Base-by-base conservation (phyloP, 2,113 vertebrate species). In the Donacobius atricapilla region DNA sequence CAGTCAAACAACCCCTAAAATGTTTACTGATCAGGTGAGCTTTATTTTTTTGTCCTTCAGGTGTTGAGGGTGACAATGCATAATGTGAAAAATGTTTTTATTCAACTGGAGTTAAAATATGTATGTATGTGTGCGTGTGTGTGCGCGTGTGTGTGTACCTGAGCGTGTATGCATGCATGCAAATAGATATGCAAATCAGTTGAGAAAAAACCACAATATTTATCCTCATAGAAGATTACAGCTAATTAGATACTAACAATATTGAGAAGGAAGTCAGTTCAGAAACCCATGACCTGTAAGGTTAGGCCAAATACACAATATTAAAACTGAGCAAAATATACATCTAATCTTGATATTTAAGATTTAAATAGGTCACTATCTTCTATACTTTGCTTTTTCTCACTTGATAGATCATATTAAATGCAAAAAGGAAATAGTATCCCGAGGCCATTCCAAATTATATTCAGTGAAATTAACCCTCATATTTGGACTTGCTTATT, bases 91-190 rank as follows among this genome's bases (percentile, higher is more conserved):
- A 23, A 3, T 14, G 6, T 58, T 69, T 73, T 61, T 11, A 45
- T 87, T 66, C 35, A 71, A 4, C 4, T 33, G 7, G 6, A 83
- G 24, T 39, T 58, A 23, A 87, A 87, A 50, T 35, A 0, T 3
- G 0, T 19, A 14, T 33, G 9, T 35, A 0, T 3, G 0, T 19
- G 16, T 33, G 9, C 44, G 40, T 24, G 21, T 19, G 12, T 39
- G 23, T 64, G 6, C 9, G 3, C 33, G 12, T 44, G 23, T 64
- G 6, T 10, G 3, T 54, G n/a, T 37, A 37, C n/a, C 23, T 37
- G 57, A 60, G 22, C 0, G 0, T 14, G 4, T 19, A 4, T 19
- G 7, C 6, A 3, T 7, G 7, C 44, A 42, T 23, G 6, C 40
- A 17, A 27, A 63, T 19, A 80, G 25, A 45, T 23, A 24, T 1